A percentile compares a stretch with the other conserved stretches of the same genome.
Evolutionary conservation across 1,140 invertebrate genomes (phyloP).

Genomic region (Aphelenchoides fujianensis): DNA sequence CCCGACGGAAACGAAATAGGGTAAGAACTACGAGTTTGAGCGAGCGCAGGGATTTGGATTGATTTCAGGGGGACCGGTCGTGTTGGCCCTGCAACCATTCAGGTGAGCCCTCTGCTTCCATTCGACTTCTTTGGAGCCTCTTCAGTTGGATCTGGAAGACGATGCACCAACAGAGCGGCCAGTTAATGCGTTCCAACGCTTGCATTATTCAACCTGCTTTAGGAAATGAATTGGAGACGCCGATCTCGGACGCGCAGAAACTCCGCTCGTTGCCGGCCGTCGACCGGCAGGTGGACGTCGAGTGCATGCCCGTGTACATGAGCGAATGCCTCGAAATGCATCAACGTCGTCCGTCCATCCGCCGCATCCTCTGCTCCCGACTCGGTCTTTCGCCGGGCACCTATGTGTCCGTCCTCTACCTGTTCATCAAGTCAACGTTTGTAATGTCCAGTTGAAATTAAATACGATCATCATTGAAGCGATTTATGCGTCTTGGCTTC

Average conservation of each 20-base stretch:
- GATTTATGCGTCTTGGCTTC: too few relatives aligned
- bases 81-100: slow-evolving; percentile 65
- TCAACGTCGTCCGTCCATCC: slow-evolving; percentile 31
- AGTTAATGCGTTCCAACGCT: slow-evolving; percentile 3
- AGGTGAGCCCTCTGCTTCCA: slow-evolving; percentile 64
- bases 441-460: too few relatives aligned
- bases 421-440: slow-evolving; percentile 67
- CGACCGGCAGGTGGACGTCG: slow-evolving; percentile 46
- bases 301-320: slow-evolving; percentile 47
- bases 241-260: slow-evolving; percentile 50
- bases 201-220: slow-evolving; percentile 9
- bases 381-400: slow-evolving; percentile 64
- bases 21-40: slow-evolving; percentile 13
- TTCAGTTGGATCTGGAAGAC: slow-evolving; percentile 64
- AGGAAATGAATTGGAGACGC: slow-evolving; percentile 54
- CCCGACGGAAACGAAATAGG: slow-evolving; percentile 53
- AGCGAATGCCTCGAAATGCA: slow-evolving; percentile 54
- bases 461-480: too few relatives aligned
- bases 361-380: slow-evolving; percentile 50
- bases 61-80: slow-evolving; percentile 63
- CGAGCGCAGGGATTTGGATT: slow-evolving; percentile 51
- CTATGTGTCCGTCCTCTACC: slow-evolving; percentile 66
- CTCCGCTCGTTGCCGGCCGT: slow-evolving; percentile 38
- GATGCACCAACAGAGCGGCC: slow-evolving; percentile 65
- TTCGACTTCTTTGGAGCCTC: neutral